phyloP scores from a whole-genome alignment of 2,113 vertebrate species.

The Spea bombifrons region DNA sequence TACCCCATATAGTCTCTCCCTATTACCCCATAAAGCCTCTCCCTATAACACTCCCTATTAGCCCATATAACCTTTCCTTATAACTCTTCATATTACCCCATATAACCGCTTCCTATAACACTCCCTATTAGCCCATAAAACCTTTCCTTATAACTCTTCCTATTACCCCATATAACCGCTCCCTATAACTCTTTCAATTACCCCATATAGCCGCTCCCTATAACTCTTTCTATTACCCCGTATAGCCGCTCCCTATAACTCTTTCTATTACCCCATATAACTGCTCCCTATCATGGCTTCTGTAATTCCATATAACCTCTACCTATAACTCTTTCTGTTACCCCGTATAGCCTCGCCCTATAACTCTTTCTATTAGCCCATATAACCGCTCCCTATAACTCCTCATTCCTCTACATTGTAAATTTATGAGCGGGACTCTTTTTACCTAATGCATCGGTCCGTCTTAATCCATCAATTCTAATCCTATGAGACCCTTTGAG shows the following conservation, averaged over 20 bases:
- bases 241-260: neutral
- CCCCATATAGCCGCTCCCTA: neutral
- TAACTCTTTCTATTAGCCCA: no score
- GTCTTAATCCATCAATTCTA: no score
- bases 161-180: neutral
- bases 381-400: neutral
- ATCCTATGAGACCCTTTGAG: no score
- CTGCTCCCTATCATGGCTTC: conserved; percentile 3
- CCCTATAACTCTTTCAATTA: neutral
- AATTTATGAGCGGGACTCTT: no score
- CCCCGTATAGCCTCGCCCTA: neutral
- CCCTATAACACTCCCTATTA: neutral
- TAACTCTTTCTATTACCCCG: neutral
- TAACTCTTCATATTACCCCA: neutral
- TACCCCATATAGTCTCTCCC: no score
- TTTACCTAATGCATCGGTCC: no score
- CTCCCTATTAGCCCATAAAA: neutral
- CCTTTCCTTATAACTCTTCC: neutral
- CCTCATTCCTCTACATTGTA: no score
- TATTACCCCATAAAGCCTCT: no score
- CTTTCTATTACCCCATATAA: neutral
- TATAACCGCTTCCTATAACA: neutral
- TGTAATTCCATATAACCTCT: neutral
- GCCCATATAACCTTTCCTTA: neutral
- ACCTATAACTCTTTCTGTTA: neutral